phyloP scores from a whole-genome alignment of 1,140 invertebrate genomes.

The Drosophila triauraria region DNA sequence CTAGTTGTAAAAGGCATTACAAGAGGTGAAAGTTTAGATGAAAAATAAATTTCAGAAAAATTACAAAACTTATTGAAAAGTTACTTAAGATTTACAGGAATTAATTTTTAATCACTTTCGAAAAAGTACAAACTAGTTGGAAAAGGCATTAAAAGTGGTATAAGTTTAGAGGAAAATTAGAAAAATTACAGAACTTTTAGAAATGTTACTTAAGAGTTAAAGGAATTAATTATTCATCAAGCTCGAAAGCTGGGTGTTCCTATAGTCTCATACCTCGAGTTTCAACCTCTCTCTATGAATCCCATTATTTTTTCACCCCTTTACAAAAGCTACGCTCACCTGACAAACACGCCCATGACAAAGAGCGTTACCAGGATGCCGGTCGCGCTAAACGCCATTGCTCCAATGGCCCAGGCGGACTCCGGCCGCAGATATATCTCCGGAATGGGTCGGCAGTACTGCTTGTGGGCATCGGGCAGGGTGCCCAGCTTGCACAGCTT shows the following conservation, averaged over 20 bases:
- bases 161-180: not conserved
- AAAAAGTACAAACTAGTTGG: not conserved
- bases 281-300: too few species aligned
- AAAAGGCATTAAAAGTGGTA: not conserved
- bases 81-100: not conserved
- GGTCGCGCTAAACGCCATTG: slow-evolving; percentile 91
- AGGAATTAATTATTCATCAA: too few species aligned
- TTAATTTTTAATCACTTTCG: too few species aligned
- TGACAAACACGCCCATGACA: slow-evolving; percentile 88
- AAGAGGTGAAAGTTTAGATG: too few species aligned
- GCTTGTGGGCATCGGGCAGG: slow-evolving; percentile 91
- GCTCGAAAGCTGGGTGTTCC: not conserved
- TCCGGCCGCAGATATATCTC: slow-evolving; percentile 93
- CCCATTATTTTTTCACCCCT: not conserved
- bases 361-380: slow-evolving; percentile 92
- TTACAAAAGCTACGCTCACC: slow-evolving; percentile 54
- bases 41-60: not conserved
- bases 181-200: too few species aligned
- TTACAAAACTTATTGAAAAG: too few species aligned
- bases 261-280: not conserved
- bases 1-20: not conserved
- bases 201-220: not conserved
- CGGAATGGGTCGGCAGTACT: slow-evolving; percentile 91
- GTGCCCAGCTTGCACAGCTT: slow-evolving; percentile 93
- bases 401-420: slow-evolving; percentile 95